Conservation (phyloP, 2,797 vertebrate genomes). For the Meda fulgida region DNA sequence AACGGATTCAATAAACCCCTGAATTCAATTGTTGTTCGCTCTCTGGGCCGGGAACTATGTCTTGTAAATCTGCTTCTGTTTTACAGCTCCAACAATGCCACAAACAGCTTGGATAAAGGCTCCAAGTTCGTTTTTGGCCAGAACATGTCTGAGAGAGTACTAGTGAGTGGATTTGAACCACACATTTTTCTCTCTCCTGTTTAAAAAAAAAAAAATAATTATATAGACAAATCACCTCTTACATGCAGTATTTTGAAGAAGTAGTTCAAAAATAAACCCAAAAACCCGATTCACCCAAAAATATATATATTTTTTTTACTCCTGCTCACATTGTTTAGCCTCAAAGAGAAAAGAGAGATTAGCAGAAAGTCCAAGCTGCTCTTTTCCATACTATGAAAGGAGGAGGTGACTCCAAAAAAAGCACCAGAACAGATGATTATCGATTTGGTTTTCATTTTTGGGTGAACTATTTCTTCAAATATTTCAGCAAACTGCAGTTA, state of each 20-base stretch:
- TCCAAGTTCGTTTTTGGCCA: slow-evolving; percentile 98
- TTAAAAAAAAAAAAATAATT: too few relatives aligned
- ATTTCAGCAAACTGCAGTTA: neutral
- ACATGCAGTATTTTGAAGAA: neutral
- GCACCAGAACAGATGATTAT: neutral
- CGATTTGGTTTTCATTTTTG: neutral
- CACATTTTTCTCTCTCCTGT: neutral
- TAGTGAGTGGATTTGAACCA: slow-evolving; percentile 81
- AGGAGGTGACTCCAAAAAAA: neutral
- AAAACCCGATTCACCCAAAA: neutral
- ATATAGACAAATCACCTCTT: neutral
- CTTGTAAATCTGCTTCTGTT: slow-evolving; percentile 41
- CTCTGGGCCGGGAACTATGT: slow-evolving; percentile 25
- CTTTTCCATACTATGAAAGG: neutral
- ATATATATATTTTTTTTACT: neutral
- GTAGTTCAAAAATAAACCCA: too few relatives aligned
- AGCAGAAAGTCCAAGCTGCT: neutral
- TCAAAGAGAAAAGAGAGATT: neutral
- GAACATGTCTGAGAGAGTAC: slow-evolving; percentile 97
- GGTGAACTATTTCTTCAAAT: neutral
- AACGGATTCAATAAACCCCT: slow-evolving; percentile 39
- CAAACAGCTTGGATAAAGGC: slow-evolving; percentile 86
- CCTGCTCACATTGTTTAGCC: neutral
- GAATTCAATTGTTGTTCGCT: neutral
- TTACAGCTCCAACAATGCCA: slow-evolving; percentile 86